phyloP scores from a whole-genome alignment of 2,113 vertebrate genomes.

The Protobothrops flavoviridis region DNA sequence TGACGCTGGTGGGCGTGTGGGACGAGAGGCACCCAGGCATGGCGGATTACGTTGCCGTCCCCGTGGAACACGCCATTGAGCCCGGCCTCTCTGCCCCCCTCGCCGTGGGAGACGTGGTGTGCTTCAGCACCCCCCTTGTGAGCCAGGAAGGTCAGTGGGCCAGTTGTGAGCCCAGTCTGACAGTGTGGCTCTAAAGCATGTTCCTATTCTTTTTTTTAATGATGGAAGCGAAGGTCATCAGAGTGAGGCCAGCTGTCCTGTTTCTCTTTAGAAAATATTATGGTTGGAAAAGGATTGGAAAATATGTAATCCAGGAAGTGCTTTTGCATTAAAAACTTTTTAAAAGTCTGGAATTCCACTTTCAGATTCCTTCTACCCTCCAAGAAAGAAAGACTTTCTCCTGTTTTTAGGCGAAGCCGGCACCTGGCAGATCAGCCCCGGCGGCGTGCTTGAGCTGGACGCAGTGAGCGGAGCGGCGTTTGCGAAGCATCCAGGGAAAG shows the following conservation, averaged over 20 bases:
- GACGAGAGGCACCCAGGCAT: conserved; percentile 64
- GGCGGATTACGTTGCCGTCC: conserved; percentile 69
- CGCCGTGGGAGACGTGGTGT: conserved; percentile 70
- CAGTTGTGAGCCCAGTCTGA: background rate
- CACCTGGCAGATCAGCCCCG: conserved; percentile 51
- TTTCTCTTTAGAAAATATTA: no score
- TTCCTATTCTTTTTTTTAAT: no score
- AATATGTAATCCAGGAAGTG: no score
- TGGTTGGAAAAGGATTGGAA: no score
- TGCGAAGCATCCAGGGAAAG: conserved; percentile 60
- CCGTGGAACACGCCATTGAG: conserved; percentile 67
- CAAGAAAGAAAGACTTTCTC: background rate
- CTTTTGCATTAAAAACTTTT: background rate
- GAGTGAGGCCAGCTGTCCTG: no score
- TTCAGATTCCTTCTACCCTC: background rate
- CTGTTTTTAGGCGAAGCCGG: conserved; percentile 61
- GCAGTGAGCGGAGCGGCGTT: conserved; percentile 61
- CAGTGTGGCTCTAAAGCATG: no score
- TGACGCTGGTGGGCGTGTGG: conserved; percentile 67
- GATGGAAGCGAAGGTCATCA: no score
- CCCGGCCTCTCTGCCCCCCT: conserved; percentile 46
- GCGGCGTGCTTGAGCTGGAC: conserved; percentile 60
- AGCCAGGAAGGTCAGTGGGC: conserved; percentile 57
- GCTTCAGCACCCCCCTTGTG: conserved; percentile 68
- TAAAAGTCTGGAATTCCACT: background rate